Conservation (phyloP, 2,113 vertebrate genomes). For the Cettia cetti region DNA sequence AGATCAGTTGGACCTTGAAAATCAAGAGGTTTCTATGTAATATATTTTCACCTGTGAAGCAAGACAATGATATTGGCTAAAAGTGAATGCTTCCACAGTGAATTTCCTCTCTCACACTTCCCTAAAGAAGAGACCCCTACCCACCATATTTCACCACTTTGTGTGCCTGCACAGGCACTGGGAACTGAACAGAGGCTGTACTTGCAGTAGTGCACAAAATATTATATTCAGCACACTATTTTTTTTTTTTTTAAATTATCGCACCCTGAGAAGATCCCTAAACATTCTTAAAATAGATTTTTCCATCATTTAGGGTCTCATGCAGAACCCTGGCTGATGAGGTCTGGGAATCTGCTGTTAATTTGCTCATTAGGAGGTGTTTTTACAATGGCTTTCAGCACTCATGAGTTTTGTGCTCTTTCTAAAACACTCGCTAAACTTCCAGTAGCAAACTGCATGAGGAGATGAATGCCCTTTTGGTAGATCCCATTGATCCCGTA, state of each 20-base stretch:
- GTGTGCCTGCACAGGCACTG: neutral
- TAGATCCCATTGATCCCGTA: neutral
- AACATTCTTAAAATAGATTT: slow-evolving; percentile 44
- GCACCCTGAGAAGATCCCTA: neutral
- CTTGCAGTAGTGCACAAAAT: neutral
- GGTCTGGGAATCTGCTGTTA: slow-evolving; percentile 15
- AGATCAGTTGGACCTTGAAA: neutral
- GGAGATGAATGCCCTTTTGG: neutral
- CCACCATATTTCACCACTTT: neutral
- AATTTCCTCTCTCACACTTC: neutral
- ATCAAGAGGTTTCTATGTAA: neutral
- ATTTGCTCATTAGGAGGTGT: slow-evolving; percentile 12
- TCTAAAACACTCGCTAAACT: neutral
- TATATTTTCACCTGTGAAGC: neutral
- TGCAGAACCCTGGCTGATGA: neutral
- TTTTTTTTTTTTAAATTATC: neutral
- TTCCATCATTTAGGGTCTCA: neutral
- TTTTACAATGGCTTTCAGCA: neutral
- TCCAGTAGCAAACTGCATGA: neutral
- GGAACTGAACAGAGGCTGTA: neutral
- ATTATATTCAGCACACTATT: neutral
- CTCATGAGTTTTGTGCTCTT: neutral
- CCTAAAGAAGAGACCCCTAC: neutral
- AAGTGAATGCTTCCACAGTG: neutral
- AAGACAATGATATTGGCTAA: neutral